phyloP scores from a whole-genome alignment of 30 jellyfish, hydroid and myxozoan genomes.

The Aurelia aurita region DNA sequence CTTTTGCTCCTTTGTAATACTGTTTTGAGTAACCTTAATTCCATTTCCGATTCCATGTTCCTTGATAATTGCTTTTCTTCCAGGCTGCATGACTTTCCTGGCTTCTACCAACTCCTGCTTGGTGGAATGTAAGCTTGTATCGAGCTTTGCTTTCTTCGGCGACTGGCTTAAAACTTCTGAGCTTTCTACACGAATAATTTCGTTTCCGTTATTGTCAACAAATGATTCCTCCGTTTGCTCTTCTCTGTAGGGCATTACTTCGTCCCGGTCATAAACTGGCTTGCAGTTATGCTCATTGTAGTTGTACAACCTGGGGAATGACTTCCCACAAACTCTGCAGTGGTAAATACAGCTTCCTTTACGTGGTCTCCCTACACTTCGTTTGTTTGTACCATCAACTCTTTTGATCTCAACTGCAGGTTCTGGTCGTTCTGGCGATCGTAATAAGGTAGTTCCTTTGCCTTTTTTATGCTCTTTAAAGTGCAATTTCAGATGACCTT shows the following conservation, averaged over 20 bases:
- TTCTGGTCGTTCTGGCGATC: conserved; percentile 1
- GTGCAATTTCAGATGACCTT: conserved; percentile 34
- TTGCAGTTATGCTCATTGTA: conserved; percentile 55
- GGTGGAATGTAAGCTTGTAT: not conserved
- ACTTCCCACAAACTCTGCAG: conserved; percentile 60
- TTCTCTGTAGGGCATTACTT: not conserved
- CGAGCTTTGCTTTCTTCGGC: not conserved
- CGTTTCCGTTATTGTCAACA: not conserved
- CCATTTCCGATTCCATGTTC: too few species aligned
- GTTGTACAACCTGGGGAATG: conserved; percentile 50
- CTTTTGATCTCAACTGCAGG: not conserved
- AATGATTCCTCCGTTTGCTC: not conserved
- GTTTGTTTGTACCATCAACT: not conserved
- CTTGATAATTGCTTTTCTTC: not conserved
- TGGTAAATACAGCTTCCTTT: conserved; percentile 61
- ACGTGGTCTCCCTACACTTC: conserved; percentile 7
- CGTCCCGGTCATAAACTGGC: not conserved
- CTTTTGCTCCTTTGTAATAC: not conserved
- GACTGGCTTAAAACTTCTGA: not conserved
- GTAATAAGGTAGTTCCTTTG: not conserved
- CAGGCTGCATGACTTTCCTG: not conserved
- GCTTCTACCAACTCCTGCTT: not conserved
- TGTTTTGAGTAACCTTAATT: not conserved
- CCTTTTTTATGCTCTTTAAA: conserved; percentile 13
- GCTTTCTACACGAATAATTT: not conserved